Conservation (phyloP, 92 coral and sea anemone species). For the Parazoanthus darwini region DNA sequence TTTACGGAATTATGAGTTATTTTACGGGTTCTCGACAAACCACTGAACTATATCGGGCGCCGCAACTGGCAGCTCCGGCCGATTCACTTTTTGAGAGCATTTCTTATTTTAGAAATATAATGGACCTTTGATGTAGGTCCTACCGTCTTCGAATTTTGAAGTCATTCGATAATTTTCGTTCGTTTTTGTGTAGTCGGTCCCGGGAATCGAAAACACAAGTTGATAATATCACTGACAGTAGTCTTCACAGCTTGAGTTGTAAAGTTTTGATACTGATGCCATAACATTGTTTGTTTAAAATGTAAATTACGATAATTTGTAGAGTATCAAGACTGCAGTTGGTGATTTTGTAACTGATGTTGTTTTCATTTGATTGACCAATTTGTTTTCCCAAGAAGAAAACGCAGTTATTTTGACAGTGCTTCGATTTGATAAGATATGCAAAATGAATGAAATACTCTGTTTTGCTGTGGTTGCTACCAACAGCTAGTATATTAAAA, state of each 20-base stretch:
- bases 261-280: neutral
- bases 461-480: too few species aligned
- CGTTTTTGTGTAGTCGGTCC: neutral
- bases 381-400: too few species aligned
- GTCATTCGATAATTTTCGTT: neutral
- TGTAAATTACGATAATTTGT: neutral
- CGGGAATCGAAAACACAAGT: neutral
- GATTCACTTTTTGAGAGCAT: too few species aligned
- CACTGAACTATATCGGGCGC: constrained; percentile 9
- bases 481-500: too few species aligned
- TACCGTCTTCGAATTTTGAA: neutral
- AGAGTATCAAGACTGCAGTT: neutral
- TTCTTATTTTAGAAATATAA: neutral
- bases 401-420: too few species aligned
- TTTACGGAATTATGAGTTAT: neutral
- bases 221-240: too few species aligned
- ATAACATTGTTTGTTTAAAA: constrained; percentile 18
- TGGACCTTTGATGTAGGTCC: neutral
- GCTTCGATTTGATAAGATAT: too few species aligned
- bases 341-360: too few species aligned
- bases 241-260: neutral
- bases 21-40: constrained; percentile 17
- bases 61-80: neutral
- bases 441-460: too few species aligned
- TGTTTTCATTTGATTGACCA: too few species aligned